Percentiles rank a stretch among this genome's conserved stretches.
These are phyloP conservation scores for Syngnathus scovelli DNA, from an alignment of 2,113 vertebrate species.

Conservation along the genomic window DNA sequence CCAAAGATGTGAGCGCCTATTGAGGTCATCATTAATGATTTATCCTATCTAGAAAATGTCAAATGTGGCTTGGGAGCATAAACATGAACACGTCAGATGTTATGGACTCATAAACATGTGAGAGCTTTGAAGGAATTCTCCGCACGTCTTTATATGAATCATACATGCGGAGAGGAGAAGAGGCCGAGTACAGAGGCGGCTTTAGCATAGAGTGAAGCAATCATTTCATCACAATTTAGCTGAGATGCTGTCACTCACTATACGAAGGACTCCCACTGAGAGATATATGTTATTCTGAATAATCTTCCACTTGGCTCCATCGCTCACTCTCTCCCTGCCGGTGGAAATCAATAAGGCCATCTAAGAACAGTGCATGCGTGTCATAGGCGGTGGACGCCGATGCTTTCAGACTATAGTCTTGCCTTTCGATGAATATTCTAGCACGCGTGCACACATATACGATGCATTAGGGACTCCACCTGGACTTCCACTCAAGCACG, in stretches of 20 bases:
- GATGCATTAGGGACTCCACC: constrained; percentile 37
- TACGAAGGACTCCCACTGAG: constrained; percentile 27
- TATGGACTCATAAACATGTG: constrained; percentile 61
- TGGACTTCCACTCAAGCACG: constrained; percentile 29
- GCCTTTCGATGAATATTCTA: constrained; percentile 54
- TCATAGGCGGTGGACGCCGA: constrained; percentile 5
- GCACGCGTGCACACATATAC: constrained; percentile 16
- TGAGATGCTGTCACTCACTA: constrained; percentile 45
- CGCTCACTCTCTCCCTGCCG: constrained; percentile 17
- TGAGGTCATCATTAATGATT: constrained; percentile 72
- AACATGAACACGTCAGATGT: constrained; percentile 63
- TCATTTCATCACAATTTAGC: constrained; percentile 44
- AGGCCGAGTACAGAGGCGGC: constrained; percentile 19
- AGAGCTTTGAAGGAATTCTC: constrained; percentile 54
- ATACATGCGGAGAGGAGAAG: constrained; percentile 51
- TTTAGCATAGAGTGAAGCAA: constrained; percentile 47
- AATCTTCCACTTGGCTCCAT: constrained; percentile 29
- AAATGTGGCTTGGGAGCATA: constrained; percentile 62
- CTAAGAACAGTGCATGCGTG: constrained; percentile 3
- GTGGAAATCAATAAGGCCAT: constrained; percentile 14
- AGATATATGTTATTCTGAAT: constrained; percentile 35
- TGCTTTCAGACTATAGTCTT: constrained; percentile 35
- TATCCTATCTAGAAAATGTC: constrained; percentile 69
- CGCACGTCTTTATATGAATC: constrained; percentile 55
- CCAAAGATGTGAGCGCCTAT: constrained; percentile 71